These are phyloP conservation scores for Hydriomena furcata DNA, from an alignment of 2,888 invertebrate species.

Conservation along the genomic window DNA sequence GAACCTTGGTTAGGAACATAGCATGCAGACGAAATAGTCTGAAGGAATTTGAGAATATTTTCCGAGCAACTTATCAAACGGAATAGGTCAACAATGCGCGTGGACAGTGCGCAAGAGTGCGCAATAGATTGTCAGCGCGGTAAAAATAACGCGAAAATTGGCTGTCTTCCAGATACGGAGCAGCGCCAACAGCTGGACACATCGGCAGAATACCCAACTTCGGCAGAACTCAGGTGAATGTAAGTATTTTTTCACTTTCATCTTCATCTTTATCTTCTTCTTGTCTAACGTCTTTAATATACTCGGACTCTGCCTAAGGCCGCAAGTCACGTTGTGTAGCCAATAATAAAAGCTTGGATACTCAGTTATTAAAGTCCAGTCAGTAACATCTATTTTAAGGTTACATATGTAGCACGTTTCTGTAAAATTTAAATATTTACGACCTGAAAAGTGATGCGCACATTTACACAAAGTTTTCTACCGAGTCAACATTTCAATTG, in stretches of 20 bases:
- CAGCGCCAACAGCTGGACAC: slow-evolving; percentile 65
- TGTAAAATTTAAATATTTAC: slow-evolving; percentile 8
- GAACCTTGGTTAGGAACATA: too few species aligned
- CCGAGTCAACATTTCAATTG: slow-evolving; percentile 12
- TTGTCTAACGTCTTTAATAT: too few species aligned
- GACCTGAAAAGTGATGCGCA: slow-evolving; percentile 15
- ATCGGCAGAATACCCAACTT: slow-evolving; percentile 77
- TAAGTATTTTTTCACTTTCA: slow-evolving; percentile 49
- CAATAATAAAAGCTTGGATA: too few species aligned
- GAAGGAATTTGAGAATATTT: slow-evolving; percentile 9
- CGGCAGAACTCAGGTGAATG: slow-evolving; percentile 76
- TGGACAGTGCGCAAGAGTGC: slow-evolving; percentile 36
- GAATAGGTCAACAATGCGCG: slow-evolving; percentile 59
- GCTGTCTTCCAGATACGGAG: slow-evolving; percentile 74
- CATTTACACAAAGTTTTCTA: slow-evolving; percentile 23
- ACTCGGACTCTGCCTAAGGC: too few species aligned
- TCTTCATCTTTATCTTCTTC: background rate
- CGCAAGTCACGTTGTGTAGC: too few species aligned
- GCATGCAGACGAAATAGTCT: too few species aligned
- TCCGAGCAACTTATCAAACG: slow-evolving; percentile 36
- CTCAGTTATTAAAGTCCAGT: too few species aligned
- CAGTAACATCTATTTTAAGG: too few species aligned
- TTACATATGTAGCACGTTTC: background rate
- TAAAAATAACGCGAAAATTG: slow-evolving; percentile 74
- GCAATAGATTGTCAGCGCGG: slow-evolving; percentile 48